These are phyloP conservation scores for Genyomyrus donnyi DNA, from an alignment of 2,113 vertebrate genomes.

Conservation along the genomic window DNA sequence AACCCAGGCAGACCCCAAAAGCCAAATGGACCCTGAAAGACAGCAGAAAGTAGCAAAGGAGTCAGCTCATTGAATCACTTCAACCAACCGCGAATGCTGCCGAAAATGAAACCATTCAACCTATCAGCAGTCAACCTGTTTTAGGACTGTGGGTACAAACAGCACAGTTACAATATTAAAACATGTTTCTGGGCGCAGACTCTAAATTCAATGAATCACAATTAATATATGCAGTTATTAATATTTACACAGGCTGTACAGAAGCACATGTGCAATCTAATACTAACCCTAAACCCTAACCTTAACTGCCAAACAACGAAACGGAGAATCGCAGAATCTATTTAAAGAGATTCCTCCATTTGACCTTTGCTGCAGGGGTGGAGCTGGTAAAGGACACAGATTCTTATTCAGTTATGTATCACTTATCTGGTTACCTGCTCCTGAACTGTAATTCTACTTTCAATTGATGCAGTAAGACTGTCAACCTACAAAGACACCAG, in stretches of 20 bases:
- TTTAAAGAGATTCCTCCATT: not conserved
- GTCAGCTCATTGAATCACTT: not conserved
- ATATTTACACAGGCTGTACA: not conserved
- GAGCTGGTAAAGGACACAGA: not conserved
- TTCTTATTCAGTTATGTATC: not conserved
- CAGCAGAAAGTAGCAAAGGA: not conserved
- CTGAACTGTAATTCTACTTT: conserved; percentile 8
- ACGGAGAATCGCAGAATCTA: not conserved
- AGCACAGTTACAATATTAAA: not conserved
- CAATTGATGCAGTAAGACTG: conserved; percentile 3
- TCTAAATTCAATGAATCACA: not conserved
- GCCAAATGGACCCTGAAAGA: conserved; percentile 59
- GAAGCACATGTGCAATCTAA: not conserved
- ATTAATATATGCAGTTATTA: not conserved
- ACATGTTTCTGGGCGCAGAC: not conserved
- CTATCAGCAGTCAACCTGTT: not conserved
- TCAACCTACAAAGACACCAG: conserved; percentile 13
- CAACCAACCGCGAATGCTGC: not conserved
- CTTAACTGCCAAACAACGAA: not conserved
- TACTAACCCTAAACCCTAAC: not conserved
- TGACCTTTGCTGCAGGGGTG: not conserved
- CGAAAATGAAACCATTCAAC: not conserved
- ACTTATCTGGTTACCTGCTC: not conserved
- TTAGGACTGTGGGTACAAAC: not conserved
- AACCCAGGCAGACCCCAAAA: conserved; percentile 53